These are phyloP conservation scores for Cinara cedri DNA, from an alignment of 2,888 invertebrate species.

Conservation along the genomic window DNA sequence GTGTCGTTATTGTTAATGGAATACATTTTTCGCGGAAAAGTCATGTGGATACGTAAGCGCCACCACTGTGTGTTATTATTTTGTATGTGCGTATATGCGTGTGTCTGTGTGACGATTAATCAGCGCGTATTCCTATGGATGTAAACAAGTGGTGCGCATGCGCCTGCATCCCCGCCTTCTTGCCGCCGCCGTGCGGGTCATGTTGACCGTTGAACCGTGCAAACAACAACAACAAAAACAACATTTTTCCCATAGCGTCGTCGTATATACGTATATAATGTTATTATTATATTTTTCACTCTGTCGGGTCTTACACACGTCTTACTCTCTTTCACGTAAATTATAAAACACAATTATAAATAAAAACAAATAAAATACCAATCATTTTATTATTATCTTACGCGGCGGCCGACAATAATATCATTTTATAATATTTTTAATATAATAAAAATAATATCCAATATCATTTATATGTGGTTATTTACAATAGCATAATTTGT, in stretches of 20 bases:
- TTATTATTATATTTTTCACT: conserved; percentile 10
- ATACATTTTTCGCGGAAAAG: conserved; percentile 57
- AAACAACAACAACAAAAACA: conserved; percentile 57
- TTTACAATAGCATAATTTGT: not conserved
- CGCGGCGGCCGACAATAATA: not conserved
- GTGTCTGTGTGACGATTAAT: conserved; percentile 45
- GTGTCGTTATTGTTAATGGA: conserved; percentile 40
- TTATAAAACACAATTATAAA: not conserved
- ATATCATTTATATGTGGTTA: not conserved
- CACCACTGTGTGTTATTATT: conserved; percentile 41
- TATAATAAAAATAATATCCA: not conserved
- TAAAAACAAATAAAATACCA: conserved; percentile 8
- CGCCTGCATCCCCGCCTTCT: conserved; percentile 60
- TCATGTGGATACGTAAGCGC: conserved; percentile 57
- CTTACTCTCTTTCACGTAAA: conserved; percentile 24
- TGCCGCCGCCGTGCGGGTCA: conserved; percentile 59
- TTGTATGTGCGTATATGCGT: conserved; percentile 25
- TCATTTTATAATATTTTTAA: conserved; percentile 1
- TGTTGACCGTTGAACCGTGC: conserved; percentile 59
- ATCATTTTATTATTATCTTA: not conserved
- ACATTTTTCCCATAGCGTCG: conserved; percentile 52
- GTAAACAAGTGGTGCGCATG: conserved; percentile 67
- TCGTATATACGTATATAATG: conserved; percentile 5
- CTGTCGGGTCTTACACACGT: not conserved
- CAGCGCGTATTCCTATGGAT: conserved; percentile 61